These are phyloP conservation scores for Holocentrus rufus DNA, from an alignment of 2,797 vertebrate species.

Conservation along the genomic window DNA sequence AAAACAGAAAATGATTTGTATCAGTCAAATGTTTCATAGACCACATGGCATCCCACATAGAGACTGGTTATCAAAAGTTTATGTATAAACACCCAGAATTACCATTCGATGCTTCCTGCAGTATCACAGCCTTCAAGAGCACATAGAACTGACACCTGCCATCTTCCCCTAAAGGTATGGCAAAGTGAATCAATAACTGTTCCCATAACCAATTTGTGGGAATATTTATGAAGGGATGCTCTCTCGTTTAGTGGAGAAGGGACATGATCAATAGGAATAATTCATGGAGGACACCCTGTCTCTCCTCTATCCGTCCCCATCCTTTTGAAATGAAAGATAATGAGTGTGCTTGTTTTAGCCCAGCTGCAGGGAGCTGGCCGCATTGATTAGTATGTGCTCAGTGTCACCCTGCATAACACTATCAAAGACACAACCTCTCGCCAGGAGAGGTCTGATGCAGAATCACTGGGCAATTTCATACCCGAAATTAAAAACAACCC, in stretches of 20 bases:
- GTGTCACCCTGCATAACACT: constrained; percentile 55
- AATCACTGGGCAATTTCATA: background rate
- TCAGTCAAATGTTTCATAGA: too few relatives aligned
- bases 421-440: constrained; percentile 59
- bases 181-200: constrained; percentile 25
- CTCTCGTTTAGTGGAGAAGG: constrained; percentile 16
- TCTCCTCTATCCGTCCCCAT: constrained; percentile 59
- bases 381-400: constrained; percentile 74
- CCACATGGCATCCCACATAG: too few relatives aligned
- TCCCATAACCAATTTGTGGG: constrained; percentile 15
- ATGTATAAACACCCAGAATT: background rate
- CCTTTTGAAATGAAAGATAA: constrained; percentile 80
- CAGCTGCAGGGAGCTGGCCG: constrained; percentile 73
- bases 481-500: background rate
- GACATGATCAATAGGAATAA: constrained; percentile 78
- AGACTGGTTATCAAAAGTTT: background rate
- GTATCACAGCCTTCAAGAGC: background rate
- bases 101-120: background rate
- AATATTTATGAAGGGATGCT: constrained; percentile 18
- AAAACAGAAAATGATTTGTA: too few relatives aligned
- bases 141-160: background rate
- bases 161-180: background rate
- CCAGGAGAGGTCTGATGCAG: constrained; percentile 19
- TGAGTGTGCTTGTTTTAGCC: constrained; percentile 78
- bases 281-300: constrained; percentile 71